Evolutionary conservation across 2,888 invertebrate species (phyloP).

Genomic region (Steinernema carpocapsae): DNA sequence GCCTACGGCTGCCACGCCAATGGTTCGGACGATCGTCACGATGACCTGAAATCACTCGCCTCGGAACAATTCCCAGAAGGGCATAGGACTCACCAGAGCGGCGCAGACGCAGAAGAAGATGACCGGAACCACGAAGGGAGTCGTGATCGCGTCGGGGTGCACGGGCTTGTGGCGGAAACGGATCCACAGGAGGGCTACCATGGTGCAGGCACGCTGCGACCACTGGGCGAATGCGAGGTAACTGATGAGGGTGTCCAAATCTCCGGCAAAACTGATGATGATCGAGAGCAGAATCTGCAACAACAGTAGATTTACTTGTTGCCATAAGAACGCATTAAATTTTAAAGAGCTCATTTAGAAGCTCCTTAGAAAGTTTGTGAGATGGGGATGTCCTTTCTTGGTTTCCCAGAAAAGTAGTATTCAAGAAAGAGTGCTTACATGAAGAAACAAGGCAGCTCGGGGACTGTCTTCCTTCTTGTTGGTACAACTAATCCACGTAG

Average conservation of each 20-base stretch:
- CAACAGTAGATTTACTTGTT: too few species aligned
- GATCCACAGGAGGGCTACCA: conserved; percentile 63
- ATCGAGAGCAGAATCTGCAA: conserved; percentile 54
- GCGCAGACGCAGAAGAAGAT: conserved; percentile 60
- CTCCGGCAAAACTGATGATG: conserved; percentile 58
- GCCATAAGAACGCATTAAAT: too few species aligned
- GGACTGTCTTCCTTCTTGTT: conserved; percentile 59
- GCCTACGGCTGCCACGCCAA: conserved; percentile 48
- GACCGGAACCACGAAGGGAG: conserved; percentile 62
- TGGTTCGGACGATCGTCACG: conserved; percentile 55
- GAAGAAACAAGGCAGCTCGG: conserved; percentile 60
- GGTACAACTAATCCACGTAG: conserved; percentile 59
- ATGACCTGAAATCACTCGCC: conserved; percentile 40
- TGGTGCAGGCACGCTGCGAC: conserved; percentile 65
- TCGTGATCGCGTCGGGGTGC: conserved; percentile 58
- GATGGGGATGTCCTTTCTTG: too few species aligned
- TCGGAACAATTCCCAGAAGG: neutral
- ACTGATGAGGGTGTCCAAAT: conserved; percentile 60
- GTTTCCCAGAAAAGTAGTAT: too few species aligned
- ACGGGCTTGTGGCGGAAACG: conserved; percentile 50
- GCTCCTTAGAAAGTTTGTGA: too few species aligned
- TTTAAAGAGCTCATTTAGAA: too few species aligned
- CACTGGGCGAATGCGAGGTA: conserved; percentile 65
- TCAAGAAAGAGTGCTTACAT: conserved; percentile 46
- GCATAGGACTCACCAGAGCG: conserved; percentile 38